Evolutionary conservation across 2,797 vertebrate species (phyloP).

Genomic region (Lepilemur ruficaudatus): DNA sequence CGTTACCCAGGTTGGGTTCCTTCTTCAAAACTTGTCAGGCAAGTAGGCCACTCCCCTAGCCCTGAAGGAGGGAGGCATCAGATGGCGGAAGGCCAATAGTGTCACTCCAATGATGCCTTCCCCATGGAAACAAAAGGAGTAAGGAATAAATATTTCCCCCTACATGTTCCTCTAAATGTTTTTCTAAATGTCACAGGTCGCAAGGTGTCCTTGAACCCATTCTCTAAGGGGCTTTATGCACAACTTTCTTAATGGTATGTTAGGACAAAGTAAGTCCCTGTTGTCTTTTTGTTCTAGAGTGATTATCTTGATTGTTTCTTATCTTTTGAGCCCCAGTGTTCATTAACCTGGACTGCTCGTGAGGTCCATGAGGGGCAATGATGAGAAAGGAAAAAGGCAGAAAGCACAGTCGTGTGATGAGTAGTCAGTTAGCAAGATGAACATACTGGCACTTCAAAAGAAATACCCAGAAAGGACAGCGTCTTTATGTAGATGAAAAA

Average conservation of each 20-base stretch:
- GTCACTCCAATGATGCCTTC: background rate
- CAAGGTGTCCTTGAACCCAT: background rate
- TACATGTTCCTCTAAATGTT: background rate
- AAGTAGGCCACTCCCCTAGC: background rate
- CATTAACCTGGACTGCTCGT: background rate
- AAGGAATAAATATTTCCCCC: background rate
- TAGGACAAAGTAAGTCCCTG: background rate
- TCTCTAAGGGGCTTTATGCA: background rate
- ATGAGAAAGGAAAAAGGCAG: background rate
- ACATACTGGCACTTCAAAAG: background rate
- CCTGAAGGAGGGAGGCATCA: background rate
- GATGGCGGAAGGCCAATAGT: background rate
- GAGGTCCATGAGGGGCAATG: background rate
- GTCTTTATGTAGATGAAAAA: background rate
- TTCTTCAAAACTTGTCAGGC: background rate
- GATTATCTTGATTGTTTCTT: background rate
- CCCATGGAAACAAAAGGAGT: background rate
- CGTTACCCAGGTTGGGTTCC: too few relatives aligned
- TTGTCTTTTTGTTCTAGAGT: background rate
- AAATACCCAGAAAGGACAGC: background rate
- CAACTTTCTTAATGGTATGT: background rate
- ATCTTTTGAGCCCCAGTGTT: background rate
- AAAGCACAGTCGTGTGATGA: background rate
- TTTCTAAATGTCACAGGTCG: background rate
- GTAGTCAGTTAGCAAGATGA: background rate